Evolutionary conservation across 2,113 vertebrate genomes (phyloP), one percentile per base, ranked within the genome.

Genomic region (Corythornis madagascariensis): DNA sequence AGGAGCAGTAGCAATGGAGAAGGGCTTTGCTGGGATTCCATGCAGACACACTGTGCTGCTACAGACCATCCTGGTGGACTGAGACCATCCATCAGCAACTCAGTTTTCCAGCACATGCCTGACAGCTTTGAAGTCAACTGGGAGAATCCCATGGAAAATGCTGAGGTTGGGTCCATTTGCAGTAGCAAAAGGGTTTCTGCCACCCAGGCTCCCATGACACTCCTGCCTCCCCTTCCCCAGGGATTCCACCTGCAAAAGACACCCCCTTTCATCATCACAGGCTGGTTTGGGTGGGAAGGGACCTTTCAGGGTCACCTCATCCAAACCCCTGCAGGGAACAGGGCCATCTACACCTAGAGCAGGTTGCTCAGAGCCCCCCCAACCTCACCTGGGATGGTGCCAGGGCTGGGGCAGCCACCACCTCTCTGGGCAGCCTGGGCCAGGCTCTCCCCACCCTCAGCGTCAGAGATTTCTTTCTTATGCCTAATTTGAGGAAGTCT

Each of bases 1-100:
- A 60, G 16, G 45, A 59, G 12, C 43, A 12, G 18, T 5, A 31
- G 4, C 16, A 29, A 42, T 2, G 25, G 28, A 45, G 12, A 8
- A 14, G 17, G 33, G 42, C 55, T 35, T 19, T 2, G 1, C 19
- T 1, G 18, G 22, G 38, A 47, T 15, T 28, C n/a, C 38, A 22
- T 0, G 1, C 13, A 16, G 63, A 29, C 61, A 8, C 6, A 1
- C 3, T n/a, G 35, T 1, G 1, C 52, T 60, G 53, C 28, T 24
- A 24, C 7, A 28, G 47, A 40, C 15, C 38, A 18, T 4, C 28
- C 11, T 0, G 0, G 48, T 1, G 16, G 29, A 33, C 24, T 15
- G 40, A 18, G 20, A 8, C 50, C 4, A 0, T 33, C 28, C 48
- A 28, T 12, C 53, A 47, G 11, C 29, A 26, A 33, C 26, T 16